Evolutionary conservation across 1,140 invertebrate genomes (phyloP).

Genomic region (Megalopta genalis): DNA sequence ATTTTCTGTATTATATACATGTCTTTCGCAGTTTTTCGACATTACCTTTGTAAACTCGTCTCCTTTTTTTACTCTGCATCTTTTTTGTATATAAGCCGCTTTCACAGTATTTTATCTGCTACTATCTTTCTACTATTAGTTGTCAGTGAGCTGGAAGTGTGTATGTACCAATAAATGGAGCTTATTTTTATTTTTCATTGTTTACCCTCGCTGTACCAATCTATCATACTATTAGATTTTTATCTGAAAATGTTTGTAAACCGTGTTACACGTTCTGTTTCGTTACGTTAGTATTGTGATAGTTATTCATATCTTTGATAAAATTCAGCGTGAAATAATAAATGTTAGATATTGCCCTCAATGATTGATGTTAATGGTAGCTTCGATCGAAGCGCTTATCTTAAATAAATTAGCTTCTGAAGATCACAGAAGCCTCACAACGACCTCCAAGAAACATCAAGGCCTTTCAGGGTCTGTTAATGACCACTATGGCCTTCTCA

Average conservation of each 20-base stretch:
- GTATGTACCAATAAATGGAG: not conserved
- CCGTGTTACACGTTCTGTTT: too few species aligned
- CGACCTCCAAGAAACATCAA: not conserved
- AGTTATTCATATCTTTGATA: not conserved
- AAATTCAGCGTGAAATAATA: not conserved
- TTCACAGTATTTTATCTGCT: not conserved
- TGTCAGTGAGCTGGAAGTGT: not conserved
- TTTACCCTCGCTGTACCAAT: not conserved
- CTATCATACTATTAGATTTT: not conserved
- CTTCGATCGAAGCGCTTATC: not conserved
- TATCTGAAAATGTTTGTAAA: not conserved
- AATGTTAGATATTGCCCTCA: too few species aligned
- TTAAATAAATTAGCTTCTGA: not conserved
- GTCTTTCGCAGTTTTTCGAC: not conserved
- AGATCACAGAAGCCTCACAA: not conserved
- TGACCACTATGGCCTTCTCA: too few species aligned
- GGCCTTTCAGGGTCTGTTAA: not conserved
- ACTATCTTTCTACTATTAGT: not conserved
- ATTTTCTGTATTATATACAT: conserved; percentile 25
- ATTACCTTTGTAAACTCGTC: not conserved
- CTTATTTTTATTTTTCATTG: conserved; percentile 1
- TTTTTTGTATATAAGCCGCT: not conserved
- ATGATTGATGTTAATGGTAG: too few species aligned
- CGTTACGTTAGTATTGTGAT: not conserved
- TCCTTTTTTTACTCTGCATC: not conserved